phyloP scores from a whole-genome alignment of 2,888 invertebrate genomes.

The Plebejus argus region DNA sequence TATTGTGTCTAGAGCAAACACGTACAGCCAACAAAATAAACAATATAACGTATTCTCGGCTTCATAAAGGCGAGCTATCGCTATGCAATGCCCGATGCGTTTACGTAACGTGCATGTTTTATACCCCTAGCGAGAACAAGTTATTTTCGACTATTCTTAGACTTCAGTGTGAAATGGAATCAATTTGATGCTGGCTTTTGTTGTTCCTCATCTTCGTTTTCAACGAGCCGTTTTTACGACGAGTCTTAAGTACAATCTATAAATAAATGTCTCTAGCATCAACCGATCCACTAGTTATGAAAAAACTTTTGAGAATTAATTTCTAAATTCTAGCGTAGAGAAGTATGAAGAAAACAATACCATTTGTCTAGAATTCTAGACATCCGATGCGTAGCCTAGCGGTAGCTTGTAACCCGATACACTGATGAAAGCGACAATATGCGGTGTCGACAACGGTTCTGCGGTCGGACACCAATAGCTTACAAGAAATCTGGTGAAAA shows the following conservation, averaged over 20 bases:
- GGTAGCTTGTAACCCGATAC: conserved; percentile 21
- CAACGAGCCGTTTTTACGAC: neutral
- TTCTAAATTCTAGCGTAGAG: neutral
- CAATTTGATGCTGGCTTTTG: conserved; percentile 9
- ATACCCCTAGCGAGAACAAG: conserved; percentile 33
- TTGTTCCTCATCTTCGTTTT: neutral
- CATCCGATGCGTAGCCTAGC: neutral
- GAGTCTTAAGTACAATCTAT: too few relatives aligned
- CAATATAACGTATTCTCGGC: conserved; percentile 39
- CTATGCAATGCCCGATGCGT: conserved; percentile 19
- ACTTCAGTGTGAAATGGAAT: neutral
- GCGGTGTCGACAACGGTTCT: conserved; percentile 35
- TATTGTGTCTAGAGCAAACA: conserved; percentile 40
- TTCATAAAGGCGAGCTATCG: conserved; percentile 27
- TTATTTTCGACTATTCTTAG: conserved; percentile 31
- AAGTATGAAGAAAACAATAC: conserved; percentile 9
- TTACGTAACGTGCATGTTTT: conserved; percentile 25
- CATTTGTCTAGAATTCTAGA: conserved; percentile 2
- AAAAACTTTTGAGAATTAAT: neutral
- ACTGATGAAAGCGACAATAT: conserved; percentile 35
- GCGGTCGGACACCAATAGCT: conserved; percentile 31
- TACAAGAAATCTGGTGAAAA: conserved; percentile 30
- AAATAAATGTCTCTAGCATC: neutral
- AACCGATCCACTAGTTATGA: neutral
- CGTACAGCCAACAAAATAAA: conserved; percentile 36